Conservation (phyloP, 2,888 invertebrate genomes). For the Drosophila neonasuta region DNA sequence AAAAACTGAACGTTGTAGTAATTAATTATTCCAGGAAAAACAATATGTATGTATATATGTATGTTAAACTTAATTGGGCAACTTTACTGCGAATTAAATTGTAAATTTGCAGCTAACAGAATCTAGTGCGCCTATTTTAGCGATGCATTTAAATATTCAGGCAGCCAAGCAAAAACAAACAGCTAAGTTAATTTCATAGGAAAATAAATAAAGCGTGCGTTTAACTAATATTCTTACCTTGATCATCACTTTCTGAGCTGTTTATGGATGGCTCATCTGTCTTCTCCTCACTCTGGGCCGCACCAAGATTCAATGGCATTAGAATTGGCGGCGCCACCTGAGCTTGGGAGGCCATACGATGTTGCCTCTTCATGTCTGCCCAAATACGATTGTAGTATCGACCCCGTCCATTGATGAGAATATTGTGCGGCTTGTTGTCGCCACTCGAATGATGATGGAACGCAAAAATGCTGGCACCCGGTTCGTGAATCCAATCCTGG, state of each 20-base stretch:
- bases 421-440: constrained; percentile 90
- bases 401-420: constrained; percentile 92
- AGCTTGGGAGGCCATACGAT: constrained; percentile 29
- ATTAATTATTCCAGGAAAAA: too few relatives aligned
- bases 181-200: too few relatives aligned
- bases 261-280: neutral
- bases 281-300: neutral
- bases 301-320: neutral
- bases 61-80: too few relatives aligned
- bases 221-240: constrained; percentile 8
- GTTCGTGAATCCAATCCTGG: constrained; percentile 91
- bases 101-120: too few relatives aligned
- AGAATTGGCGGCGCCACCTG: neutral
- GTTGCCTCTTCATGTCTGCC: constrained; percentile 55
- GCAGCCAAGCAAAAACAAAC: too few relatives aligned
- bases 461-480: constrained; percentile 89
- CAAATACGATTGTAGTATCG: constrained; percentile 81
- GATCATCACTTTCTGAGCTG: too few relatives aligned
- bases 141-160: too few relatives aligned
- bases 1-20: too few relatives aligned
- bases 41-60: too few relatives aligned
- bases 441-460: constrained; percentile 93
- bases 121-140: too few relatives aligned
- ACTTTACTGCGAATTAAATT: too few relatives aligned
- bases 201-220: too few relatives aligned